phyloP scores from a whole-genome alignment of 2,888 invertebrate genomes.

The Eucriotettix oculatus region DNA sequence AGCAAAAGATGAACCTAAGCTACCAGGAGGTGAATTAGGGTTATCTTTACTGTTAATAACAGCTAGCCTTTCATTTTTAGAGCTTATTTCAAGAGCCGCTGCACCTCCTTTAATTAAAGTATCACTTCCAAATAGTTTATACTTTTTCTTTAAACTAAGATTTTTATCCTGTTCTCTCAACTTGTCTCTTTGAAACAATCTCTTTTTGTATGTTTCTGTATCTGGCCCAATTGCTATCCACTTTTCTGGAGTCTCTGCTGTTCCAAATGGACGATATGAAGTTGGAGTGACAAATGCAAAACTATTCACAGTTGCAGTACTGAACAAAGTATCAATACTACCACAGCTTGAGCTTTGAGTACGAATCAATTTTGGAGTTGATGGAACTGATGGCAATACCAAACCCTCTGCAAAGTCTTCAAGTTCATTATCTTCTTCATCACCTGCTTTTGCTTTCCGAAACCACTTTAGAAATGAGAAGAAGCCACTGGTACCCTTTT shows the following conservation, averaged over 20 bases:
- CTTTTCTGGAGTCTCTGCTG: slow-evolving; percentile 25
- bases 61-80: background rate
- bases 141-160: slow-evolving; percentile 45
- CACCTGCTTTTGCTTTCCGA: slow-evolving; percentile 33
- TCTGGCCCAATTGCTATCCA: slow-evolving; percentile 37
- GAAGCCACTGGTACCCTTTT: slow-evolving; percentile 24
- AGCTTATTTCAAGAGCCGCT: slow-evolving; percentile 6
- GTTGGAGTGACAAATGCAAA: slow-evolving; percentile 49
- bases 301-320: slow-evolving; percentile 54
- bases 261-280: slow-evolving; percentile 28
- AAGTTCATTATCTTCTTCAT: slow-evolving; percentile 3
- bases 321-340: slow-evolving; percentile 50
- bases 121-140: slow-evolving; percentile 34
- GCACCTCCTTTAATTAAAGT: slow-evolving; percentile 5
- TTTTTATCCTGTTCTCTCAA: slow-evolving; percentile 40
- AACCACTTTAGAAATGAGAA: slow-evolving; percentile 59
- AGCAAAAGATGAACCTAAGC: slow-evolving; percentile 10
- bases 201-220: slow-evolving; percentile 43
- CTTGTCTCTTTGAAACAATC: slow-evolving; percentile 40
- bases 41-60: slow-evolving; percentile 19
- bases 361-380: slow-evolving; percentile 13
- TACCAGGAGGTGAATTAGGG: slow-evolving; percentile 18
- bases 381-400: slow-evolving; percentile 4
- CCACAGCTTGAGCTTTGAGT: slow-evolving; percentile 32
- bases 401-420: slow-evolving; percentile 4